Conservation (phyloP, 2,888 invertebrate species). For the Cerastoderma edule region DNA sequence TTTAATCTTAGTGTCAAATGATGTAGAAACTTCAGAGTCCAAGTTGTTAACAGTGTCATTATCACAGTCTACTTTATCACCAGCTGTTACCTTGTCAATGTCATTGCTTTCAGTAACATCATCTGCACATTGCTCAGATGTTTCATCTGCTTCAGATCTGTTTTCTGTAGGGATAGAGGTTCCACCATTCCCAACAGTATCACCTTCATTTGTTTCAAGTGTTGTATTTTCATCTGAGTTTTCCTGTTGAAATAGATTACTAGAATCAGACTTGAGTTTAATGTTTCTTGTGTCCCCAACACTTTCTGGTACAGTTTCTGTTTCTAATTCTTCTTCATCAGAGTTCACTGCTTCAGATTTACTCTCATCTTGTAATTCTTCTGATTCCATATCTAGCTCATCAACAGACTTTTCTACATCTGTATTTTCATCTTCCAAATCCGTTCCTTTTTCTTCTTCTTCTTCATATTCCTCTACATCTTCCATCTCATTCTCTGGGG, state of each 20-base stretch:
- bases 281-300: background rate
- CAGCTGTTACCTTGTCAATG: background rate
- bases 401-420: background rate
- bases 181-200: background rate
- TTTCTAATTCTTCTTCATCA: background rate
- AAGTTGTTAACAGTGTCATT: background rate
- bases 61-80: constrained; percentile 12
- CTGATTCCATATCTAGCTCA: background rate
- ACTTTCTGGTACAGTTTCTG: background rate
- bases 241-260: background rate
- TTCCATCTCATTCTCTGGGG: background rate
- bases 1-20: background rate
- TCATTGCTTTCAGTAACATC: background rate
- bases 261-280: no score
- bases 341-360: background rate
- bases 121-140: background rate
- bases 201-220: background rate
- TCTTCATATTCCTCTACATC: constrained; percentile 9
- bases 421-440: constrained; percentile 15
- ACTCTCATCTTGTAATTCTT: background rate
- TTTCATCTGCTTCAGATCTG: background rate
- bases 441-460: background rate
- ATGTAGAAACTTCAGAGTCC: background rate
- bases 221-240: background rate
- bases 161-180: background rate